phyloP scores from a whole-genome alignment of 1,140 invertebrate genomes.

The Cydia strobilella region DNA sequence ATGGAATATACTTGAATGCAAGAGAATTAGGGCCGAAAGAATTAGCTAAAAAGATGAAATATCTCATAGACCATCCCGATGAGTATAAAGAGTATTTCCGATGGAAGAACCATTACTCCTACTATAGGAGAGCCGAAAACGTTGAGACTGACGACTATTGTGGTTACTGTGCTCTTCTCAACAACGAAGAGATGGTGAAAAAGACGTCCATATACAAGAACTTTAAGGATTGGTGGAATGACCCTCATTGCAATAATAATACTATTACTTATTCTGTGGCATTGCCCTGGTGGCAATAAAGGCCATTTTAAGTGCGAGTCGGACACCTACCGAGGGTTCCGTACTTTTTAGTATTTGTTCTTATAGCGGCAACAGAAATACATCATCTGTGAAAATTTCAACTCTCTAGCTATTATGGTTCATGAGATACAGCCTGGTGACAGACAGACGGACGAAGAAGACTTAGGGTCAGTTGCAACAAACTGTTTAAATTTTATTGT shows the following conservation, averaged over 20 bases:
- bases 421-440: too few species aligned
- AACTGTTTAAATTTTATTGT: too few species aligned
- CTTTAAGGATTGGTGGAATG: slow-evolving; percentile 42
- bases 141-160: slow-evolving; percentile 36
- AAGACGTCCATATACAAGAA: slow-evolving; percentile 36
- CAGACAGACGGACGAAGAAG: too few species aligned
- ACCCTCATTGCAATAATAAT: not conserved
- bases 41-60: slow-evolving; percentile 34
- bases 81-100: slow-evolving; percentile 29
- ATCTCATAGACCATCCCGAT: slow-evolving; percentile 15
- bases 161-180: slow-evolving; percentile 36
- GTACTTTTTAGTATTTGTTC: too few species aligned
- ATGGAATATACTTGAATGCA: slow-evolving; percentile 33
- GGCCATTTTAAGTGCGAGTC: too few species aligned
- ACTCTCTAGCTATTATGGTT: too few species aligned
- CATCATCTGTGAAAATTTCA: too few species aligned
- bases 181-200: slow-evolving; percentile 33
- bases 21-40: not conserved
- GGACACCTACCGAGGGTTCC: too few species aligned
- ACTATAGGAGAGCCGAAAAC: not conserved
- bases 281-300: too few species aligned
- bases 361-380: too few species aligned
- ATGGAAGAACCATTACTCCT: slow-evolving; percentile 33
- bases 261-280: too few species aligned
- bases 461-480: too few species aligned